Evolutionary conservation across 2,888 invertebrate genomes (phyloP).

Genomic region (Phasia obesa): DNA sequence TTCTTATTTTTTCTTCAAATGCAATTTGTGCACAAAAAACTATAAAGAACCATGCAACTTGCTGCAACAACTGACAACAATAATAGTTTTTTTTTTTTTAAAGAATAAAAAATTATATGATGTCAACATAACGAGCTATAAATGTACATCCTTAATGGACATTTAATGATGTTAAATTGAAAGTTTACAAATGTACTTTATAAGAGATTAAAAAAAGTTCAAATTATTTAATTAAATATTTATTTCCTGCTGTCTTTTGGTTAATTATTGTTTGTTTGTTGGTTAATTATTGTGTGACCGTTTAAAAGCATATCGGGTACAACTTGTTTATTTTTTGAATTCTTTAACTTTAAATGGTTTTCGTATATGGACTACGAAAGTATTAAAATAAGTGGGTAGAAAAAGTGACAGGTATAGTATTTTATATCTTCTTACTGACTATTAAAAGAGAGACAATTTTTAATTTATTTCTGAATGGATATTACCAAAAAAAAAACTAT

Average conservation of each 20-base stretch:
- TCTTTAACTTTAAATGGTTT: too few species aligned
- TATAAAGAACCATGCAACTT: constrained; percentile 4
- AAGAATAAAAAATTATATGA: constrained; percentile 61
- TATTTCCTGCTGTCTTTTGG: constrained; percentile 9
- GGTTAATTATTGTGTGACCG: too few species aligned
- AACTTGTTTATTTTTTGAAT: too few species aligned
- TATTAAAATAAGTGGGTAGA: too few species aligned
- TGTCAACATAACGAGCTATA: constrained; percentile 59
- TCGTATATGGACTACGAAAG: too few species aligned
- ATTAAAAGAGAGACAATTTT: too few species aligned
- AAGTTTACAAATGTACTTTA: constrained; percentile 60
- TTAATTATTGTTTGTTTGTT: background rate
- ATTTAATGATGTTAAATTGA: constrained; percentile 69
- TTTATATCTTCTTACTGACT: too few species aligned
- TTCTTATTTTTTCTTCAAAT: constrained; percentile 42
- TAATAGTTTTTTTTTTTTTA: constrained; percentile 24
- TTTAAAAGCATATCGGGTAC: too few species aligned
- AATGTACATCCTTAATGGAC: constrained; percentile 65
- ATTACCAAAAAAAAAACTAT: too few species aligned
- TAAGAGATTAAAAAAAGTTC: constrained; percentile 36
- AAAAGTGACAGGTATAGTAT: too few species aligned
- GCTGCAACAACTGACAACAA: constrained; percentile 1
- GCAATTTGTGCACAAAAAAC: constrained; percentile 49
- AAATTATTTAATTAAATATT: constrained; percentile 47
- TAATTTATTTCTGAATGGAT: too few species aligned